Conservation (phyloP, 2,888 invertebrate genomes). For the Tenthredo livida region DNA sequence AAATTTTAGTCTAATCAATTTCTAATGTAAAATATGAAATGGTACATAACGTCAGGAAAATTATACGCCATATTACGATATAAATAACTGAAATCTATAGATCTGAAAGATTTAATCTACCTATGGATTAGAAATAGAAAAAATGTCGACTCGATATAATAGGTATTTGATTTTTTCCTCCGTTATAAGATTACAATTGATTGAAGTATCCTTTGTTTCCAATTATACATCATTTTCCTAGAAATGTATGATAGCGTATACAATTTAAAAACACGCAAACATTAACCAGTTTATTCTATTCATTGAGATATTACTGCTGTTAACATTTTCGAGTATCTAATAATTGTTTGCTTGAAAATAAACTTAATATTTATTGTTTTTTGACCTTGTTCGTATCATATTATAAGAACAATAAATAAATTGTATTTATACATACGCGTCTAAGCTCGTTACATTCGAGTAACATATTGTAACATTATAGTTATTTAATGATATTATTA, state of each 20-base stretch:
- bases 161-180: not conserved
- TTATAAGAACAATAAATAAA: too few relatives aligned
- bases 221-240: not conserved
- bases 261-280: not conserved
- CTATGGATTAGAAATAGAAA: not conserved
- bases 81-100: not conserved
- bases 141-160: not conserved
- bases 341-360: too few relatives aligned
- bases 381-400: too few relatives aligned
- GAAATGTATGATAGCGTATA: not conserved
- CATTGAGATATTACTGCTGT: not conserved
- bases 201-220: not conserved
- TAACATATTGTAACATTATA: not conserved
- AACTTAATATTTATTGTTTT: too few relatives aligned
- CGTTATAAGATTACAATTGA: not conserved
- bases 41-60: too few relatives aligned
- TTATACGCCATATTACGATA: not conserved
- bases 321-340: not conserved
- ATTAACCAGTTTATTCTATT: not conserved
- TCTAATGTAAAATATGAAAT: not conserved
- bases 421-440: too few relatives aligned
- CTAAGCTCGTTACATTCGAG: too few relatives aligned
- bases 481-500: not conserved
- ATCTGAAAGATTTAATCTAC: not conserved
- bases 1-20: too few relatives aligned